phyloP scores from a whole-genome alignment of 2,888 invertebrate species.

The Leuctra nigra region DNA sequence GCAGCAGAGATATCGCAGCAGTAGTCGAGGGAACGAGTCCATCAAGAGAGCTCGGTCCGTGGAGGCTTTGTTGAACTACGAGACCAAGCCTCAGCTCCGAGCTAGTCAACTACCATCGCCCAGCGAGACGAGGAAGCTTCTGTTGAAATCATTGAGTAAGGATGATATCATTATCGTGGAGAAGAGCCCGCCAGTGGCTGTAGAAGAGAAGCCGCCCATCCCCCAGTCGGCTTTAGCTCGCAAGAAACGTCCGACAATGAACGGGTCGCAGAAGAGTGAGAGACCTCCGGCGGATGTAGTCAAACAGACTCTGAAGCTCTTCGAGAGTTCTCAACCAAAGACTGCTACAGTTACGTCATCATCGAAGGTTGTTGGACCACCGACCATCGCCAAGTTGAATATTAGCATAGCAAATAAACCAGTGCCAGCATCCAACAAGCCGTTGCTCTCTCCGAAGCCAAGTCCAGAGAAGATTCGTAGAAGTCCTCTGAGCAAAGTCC shows the following conservation, averaged over 20 bases:
- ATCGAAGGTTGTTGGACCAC: constrained; percentile 24
- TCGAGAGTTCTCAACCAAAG: constrained; percentile 54
- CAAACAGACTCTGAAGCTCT: constrained; percentile 75
- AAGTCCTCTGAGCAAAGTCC: background rate
- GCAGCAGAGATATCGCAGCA: constrained; percentile 27
- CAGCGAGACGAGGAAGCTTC: constrained; percentile 25
- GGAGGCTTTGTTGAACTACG: constrained; percentile 62
- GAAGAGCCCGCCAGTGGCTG: constrained; percentile 27
- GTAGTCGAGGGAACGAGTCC: constrained; percentile 51
- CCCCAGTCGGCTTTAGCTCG: constrained; percentile 11
- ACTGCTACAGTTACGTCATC: constrained; percentile 35
- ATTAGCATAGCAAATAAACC: constrained; percentile 20
- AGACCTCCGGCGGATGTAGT: constrained; percentile 86
- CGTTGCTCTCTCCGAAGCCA: constrained; percentile 45
- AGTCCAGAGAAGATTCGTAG: constrained; percentile 29
- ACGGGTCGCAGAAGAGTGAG: constrained; percentile 59
- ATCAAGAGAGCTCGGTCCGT: constrained; percentile 83
- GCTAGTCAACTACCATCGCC: constrained; percentile 29
- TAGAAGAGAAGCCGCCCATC: constrained; percentile 24
- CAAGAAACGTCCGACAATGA: constrained; percentile 33
- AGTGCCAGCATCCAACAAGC: constrained; percentile 36
- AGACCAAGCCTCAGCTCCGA: constrained; percentile 18
- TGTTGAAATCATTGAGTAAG: constrained; percentile 28
- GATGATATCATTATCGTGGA: constrained; percentile 38
- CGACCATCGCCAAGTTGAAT: constrained; percentile 6